Conservation (phyloP, 1,140 invertebrate genomes). For the Monochamus saltuarius region DNA sequence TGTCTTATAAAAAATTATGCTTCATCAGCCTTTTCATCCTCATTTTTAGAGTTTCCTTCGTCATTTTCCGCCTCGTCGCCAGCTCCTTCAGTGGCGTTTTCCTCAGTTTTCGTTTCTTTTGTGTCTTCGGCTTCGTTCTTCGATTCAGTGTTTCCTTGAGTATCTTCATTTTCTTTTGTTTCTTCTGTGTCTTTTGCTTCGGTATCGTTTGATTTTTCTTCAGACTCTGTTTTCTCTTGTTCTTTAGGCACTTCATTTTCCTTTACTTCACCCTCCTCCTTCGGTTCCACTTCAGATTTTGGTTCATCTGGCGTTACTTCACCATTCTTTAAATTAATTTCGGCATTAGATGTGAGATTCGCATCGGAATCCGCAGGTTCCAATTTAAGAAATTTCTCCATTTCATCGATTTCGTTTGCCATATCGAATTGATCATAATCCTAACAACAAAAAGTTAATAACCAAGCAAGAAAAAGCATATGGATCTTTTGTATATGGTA, state of each 20-base stretch:
- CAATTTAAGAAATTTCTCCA: constrained; percentile 82
- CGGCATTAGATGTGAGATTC: constrained; percentile 30
- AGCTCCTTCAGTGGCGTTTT: constrained; percentile 19
- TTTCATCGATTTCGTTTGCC: constrained; percentile 86
- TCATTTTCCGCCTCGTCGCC: constrained; percentile 24
- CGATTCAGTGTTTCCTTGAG: constrained; percentile 15
- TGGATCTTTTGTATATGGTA: no score
- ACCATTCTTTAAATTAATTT: constrained; percentile 34
- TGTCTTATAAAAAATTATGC: not conserved
- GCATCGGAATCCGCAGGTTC: constrained; percentile 46
- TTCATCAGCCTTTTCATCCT: constrained; percentile 21
- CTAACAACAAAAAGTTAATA: constrained; percentile 53
- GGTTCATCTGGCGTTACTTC: constrained; percentile 20
- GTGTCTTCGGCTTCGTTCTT: constrained; percentile 16
- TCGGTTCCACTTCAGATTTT: constrained; percentile 16
- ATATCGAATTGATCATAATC: constrained; percentile 92
- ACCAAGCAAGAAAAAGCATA: not conserved
- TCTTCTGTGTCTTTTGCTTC: constrained; percentile 10
- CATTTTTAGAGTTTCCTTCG: constrained; percentile 22
- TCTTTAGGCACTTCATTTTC: constrained; percentile 27
- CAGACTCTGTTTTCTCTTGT: constrained; percentile 17
- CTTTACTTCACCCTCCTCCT: constrained; percentile 3
- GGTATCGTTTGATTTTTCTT: constrained; percentile 15
- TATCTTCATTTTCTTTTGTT: constrained; percentile 10
- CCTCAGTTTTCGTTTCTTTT: constrained; percentile 18